These are phyloP conservation scores for Lasioglossum albipes DNA, from an alignment of 1,140 invertebrate genomes.

Conservation along the genomic window DNA sequence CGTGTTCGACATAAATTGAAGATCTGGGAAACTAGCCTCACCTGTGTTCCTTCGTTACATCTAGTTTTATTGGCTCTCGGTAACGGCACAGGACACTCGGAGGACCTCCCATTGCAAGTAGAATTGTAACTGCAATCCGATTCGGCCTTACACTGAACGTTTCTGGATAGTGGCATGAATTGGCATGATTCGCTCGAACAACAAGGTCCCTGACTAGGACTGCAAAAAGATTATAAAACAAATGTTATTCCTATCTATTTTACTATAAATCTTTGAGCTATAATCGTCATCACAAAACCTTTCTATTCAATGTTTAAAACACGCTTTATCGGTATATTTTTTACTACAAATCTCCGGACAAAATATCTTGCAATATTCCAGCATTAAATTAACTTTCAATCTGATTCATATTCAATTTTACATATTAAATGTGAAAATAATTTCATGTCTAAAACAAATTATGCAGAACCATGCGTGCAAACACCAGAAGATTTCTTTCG, in stretches of 20 bases:
- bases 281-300: too few species aligned
- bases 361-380: too few species aligned
- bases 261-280: neutral
- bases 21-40: slow-evolving; percentile 59
- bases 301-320: too few species aligned
- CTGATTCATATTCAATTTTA: too few species aligned
- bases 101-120: slow-evolving; percentile 90
- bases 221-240: slow-evolving; percentile 70
- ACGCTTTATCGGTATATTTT: too few species aligned
- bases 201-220: slow-evolving; percentile 98
- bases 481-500: too few species aligned
- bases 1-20: neutral
- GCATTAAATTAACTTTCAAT: too few species aligned
- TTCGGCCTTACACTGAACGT: slow-evolving; percentile 89
- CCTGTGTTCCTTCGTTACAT: slow-evolving; percentile 90
- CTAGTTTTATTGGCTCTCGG: slow-evolving; percentile 90
- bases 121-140: slow-evolving; percentile 94
- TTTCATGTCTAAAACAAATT: too few species aligned
- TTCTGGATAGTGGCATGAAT: slow-evolving; percentile 85
- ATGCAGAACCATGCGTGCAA: too few species aligned
- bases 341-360: too few species aligned
- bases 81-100: slow-evolving; percentile 91
- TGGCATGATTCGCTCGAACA: slow-evolving; percentile 91
- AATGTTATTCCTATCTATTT: neutral
- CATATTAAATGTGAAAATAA: too few species aligned